Evolutionary conservation across 2,797 vertebrate species (phyloP).

Genomic region (Pempheris klunzingeri): DNA sequence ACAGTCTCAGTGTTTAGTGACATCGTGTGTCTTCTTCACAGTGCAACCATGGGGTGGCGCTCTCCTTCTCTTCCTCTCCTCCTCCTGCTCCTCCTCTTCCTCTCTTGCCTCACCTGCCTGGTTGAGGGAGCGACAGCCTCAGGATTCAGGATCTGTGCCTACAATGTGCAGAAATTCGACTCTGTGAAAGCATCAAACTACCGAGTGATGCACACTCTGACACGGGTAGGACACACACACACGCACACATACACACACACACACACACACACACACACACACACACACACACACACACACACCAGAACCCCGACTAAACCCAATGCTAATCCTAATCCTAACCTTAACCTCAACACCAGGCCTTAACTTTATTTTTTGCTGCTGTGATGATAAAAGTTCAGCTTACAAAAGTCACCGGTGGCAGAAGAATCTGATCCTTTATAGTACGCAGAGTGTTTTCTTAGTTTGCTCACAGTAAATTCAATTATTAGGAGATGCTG

Average conservation of each 20-base stretch:
- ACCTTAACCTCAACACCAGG: too few relatives aligned
- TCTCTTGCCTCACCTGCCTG: not conserved
- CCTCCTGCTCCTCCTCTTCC: slow-evolving; percentile 35
- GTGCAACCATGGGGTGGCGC: slow-evolving; percentile 61
- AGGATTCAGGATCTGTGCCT: slow-evolving; percentile 74
- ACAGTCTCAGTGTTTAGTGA: too few relatives aligned
- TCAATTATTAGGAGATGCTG: too few relatives aligned
- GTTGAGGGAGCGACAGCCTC: not conserved
- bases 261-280: not conserved
- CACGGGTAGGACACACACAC: slow-evolving; percentile 52
- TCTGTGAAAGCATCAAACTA: not conserved
- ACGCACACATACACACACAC: slow-evolving; percentile 18
- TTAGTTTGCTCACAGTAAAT: too few relatives aligned
- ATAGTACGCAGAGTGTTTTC: too few relatives aligned
- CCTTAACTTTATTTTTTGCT: too few relatives aligned
- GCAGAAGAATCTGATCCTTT: too few relatives aligned
- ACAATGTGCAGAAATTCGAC: slow-evolving; percentile 60
- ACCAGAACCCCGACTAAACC: too few relatives aligned
- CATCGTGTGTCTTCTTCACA: slow-evolving; percentile 21
- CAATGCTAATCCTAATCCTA: too few relatives aligned
- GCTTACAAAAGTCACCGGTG: too few relatives aligned
- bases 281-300: slow-evolving; percentile 13
- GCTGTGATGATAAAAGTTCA: too few relatives aligned
- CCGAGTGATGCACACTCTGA: slow-evolving; percentile 59
- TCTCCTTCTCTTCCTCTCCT: slow-evolving; percentile 1